Evolutionary conservation across 2,113 vertebrate genomes (phyloP), one percentile per base, ranked within the genome.

Genomic region (Recurvirostra avosetta): DNA sequence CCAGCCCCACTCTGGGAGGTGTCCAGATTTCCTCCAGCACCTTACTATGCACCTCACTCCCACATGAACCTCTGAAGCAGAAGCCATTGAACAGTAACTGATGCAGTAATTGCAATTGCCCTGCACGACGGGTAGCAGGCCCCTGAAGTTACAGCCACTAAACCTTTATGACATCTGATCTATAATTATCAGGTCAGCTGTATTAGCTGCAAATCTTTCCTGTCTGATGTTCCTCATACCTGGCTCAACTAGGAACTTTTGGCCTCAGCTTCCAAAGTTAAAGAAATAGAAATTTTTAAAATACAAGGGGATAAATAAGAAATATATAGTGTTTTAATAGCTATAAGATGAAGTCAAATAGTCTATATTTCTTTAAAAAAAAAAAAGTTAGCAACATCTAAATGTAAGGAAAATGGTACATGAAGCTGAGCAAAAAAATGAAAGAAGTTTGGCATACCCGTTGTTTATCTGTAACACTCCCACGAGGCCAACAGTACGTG

Each of bases 401-500:
- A 50, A 26, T 26, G 17, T 58, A 66, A 43, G 36, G 32, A 58
- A 66, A 73, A 50, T 19, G 18, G 15, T 12, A 27, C 19, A 12
- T 26, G 53, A 59, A 59, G 36, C 25, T 12, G 7, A 65, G 29
- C 17, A 73, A 55, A 65, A 27, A 62, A 22, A 8, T 21, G 22
- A 47, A 50, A n/a, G 4, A 21, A 27, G 27, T 27, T 38, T 50
- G 47, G 19, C 30, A 5, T 1, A 2, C 8, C 3, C 36, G 32
- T 19, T 3, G 2, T 47, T 56, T 0, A 3, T 12, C 17, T 26
- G 27, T 27, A n/a, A 8, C 1, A 2, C 30, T 15, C 20, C 6
- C 53, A 36, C 20, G 6, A 4, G 43, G 36, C 43, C 15, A 45
- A 16, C 16, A 45, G 43, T 45, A 45, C 15, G 43, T 16, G 43